A percentile compares a stretch with the other conserved stretches of the same genome.
phyloP scores from a whole-genome alignment of 2,888 invertebrate genomes.

The Catocala nupta region DNA sequence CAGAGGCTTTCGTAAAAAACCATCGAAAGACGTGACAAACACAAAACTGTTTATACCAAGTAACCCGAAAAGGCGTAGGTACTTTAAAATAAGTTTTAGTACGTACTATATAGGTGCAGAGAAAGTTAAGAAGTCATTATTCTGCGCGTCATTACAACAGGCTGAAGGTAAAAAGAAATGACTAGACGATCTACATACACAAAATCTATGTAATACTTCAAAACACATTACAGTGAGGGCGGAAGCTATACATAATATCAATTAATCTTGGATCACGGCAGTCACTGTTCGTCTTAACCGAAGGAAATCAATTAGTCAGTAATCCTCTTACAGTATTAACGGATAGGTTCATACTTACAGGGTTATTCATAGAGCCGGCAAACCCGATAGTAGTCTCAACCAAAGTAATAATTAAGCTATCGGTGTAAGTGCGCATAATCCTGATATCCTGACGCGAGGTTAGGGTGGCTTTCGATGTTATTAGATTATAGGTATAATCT shows the following conservation, averaged over 20 bases:
- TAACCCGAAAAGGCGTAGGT: too few species aligned
- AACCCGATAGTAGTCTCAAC: constrained; percentile 13
- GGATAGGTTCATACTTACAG: constrained; percentile 21
- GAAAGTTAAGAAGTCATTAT: too few species aligned
- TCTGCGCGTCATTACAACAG: too few species aligned
- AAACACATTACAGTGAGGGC: background rate
- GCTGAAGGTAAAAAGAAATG: too few species aligned
- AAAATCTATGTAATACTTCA: too few species aligned
- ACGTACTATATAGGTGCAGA: too few species aligned
- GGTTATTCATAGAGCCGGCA: constrained; percentile 23
- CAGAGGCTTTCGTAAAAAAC: too few species aligned
- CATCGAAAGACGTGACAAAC: too few species aligned
- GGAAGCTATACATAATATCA: constrained; percentile 10
- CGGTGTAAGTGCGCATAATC: background rate
- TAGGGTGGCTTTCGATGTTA: background rate
- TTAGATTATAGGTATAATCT: constrained; percentile 2
- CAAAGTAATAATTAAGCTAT: constrained; percentile 30
- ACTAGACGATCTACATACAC: too few species aligned
- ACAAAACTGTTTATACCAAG: too few species aligned
- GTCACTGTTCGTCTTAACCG: constrained; percentile 30
- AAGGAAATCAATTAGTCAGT: constrained; percentile 47
- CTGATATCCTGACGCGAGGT: background rate
- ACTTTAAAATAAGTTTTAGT: too few species aligned
- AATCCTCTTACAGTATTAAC: constrained; percentile 47
- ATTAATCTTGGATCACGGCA: constrained; percentile 44